Conservation (phyloP, 2,797 vertebrate genomes). For the Scleropages formosus region DNA sequence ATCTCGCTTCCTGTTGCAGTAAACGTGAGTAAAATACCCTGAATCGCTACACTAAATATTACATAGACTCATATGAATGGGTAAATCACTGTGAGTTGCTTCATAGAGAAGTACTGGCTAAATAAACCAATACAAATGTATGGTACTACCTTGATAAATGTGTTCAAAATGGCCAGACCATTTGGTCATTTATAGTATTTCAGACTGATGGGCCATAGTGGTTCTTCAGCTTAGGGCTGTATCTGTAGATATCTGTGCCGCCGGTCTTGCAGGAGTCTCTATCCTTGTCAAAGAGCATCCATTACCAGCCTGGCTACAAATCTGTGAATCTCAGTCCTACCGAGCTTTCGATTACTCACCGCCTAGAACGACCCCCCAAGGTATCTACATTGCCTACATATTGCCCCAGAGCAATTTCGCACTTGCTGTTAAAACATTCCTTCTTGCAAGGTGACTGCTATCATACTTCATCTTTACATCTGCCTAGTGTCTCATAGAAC, state of each 20-base stretch:
- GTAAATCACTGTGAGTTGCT: too few species aligned
- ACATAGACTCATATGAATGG: too few species aligned
- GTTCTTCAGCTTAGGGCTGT: background rate
- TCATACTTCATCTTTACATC: background rate
- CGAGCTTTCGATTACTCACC: background rate
- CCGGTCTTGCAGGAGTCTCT: background rate
- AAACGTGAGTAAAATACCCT: too few species aligned
- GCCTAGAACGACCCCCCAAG: too few species aligned
- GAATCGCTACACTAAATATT: too few species aligned
- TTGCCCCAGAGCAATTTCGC: background rate
- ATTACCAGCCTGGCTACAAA: background rate
- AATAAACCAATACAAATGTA: background rate
- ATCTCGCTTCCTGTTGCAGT: too few species aligned
- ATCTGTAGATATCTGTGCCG: background rate
- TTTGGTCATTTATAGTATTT: slow-evolving; percentile 4
- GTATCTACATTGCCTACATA: too few species aligned
- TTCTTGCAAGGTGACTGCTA: background rate
- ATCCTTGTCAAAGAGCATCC: background rate
- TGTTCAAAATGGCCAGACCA: background rate
- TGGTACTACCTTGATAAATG: too few species aligned
- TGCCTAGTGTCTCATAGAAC: too few species aligned
- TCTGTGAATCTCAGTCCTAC: background rate
- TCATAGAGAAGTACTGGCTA: background rate
- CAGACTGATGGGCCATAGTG: background rate
- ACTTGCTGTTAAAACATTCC: background rate